Base-by-base conservation (phyloP, 2,888 invertebrate genomes). In the Polymixis lichenea region DNA sequence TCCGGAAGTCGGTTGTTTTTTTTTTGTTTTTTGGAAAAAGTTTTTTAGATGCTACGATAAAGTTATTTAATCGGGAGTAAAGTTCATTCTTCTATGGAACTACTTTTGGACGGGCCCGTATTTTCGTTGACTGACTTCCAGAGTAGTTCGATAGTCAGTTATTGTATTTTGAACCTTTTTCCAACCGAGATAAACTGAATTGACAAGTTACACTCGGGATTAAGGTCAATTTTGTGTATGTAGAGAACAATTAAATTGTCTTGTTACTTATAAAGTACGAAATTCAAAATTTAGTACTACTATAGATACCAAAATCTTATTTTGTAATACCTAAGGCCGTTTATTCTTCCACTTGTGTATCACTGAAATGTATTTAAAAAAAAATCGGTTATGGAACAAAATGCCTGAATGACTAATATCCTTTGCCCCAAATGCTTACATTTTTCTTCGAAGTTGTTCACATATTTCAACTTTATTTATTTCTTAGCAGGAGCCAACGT, bases 361-460 rank as follows among this genome's bases (percentile, higher is more conserved):
- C 62, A n/a, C 25, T 22, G 22, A 55, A 28, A 22, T 55, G 2
- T 60, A 7, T 22, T 6, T n/a, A n/a, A 51, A 28, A 69, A 64
- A 49, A 49, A 49, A 3, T 9, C n/a, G 25, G 0, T n/a, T 17
- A 8, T 28, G 19, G 6, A 58, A 5, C 43, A 17, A 58, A 58
- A 66, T 46, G 28, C 46, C 56, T 58, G 56, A 64, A 58, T 80
- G 79, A 80, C 65, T 80, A 70, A 75, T 56, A 65, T 69, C 69
- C 81, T 81, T 61, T 56, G 65, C 49, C 43, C 61, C 61, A 28
- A 77, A 81, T 69, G 69, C 49, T 51, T 28, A 46, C 2, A 11
- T 51, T 65, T 43, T 79, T 80, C 65, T 56, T 19, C 61, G 81
- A 80, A 81, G 15, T 56, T 22, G 38, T 65, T 32, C 51, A 32